A percentile compares a stretch with the other conserved stretches of the same genome.
phyloP scores from a whole-genome alignment of 2,888 invertebrate genomes.

The Drosophila setosimentum region DNA sequence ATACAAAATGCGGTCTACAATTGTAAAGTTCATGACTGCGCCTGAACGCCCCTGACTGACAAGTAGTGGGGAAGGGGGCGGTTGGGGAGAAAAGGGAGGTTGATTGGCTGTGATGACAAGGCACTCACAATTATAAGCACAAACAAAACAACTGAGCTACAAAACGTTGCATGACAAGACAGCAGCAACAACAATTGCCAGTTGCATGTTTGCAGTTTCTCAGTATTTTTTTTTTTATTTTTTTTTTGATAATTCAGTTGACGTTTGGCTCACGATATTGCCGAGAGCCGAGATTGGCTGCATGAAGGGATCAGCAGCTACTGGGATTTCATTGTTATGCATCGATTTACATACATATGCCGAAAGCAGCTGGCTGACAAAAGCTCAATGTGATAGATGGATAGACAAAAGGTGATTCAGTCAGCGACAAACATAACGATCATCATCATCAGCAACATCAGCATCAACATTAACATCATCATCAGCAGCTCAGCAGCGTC shows the following conservation, averaged over 20 bases:
- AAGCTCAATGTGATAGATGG: conserved; percentile 45
- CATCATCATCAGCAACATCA: conserved; percentile 30
- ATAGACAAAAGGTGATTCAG: conserved; percentile 64
- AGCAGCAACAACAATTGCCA: conserved; percentile 36
- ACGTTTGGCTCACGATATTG: conserved; percentile 49
- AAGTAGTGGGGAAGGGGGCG: conserved; percentile 20
- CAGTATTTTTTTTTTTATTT: conserved; percentile 12
- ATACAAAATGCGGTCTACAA: conserved; percentile 42
- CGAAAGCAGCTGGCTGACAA: conserved; percentile 43
- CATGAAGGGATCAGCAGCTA: conserved; percentile 50
- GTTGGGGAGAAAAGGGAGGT: background rate
- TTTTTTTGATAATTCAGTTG: conserved; percentile 43
- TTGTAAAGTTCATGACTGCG: conserved; percentile 57
- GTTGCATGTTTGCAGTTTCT: conserved; percentile 69
- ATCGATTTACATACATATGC: conserved; percentile 69
- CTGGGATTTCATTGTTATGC: conserved; percentile 61
- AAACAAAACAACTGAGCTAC: conserved; percentile 53
- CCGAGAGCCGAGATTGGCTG: conserved; percentile 21
- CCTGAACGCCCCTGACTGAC: conserved; percentile 74
- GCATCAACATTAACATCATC: conserved; percentile 31
- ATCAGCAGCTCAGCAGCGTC: conserved; percentile 44
- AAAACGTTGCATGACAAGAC: conserved; percentile 68
- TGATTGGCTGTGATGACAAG: conserved; percentile 19
- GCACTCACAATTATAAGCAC: conserved; percentile 64
- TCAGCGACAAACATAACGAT: conserved; percentile 18